Base-by-base conservation (phyloP, 1,140 invertebrate genomes). In the Aphidius ervi region DNA sequence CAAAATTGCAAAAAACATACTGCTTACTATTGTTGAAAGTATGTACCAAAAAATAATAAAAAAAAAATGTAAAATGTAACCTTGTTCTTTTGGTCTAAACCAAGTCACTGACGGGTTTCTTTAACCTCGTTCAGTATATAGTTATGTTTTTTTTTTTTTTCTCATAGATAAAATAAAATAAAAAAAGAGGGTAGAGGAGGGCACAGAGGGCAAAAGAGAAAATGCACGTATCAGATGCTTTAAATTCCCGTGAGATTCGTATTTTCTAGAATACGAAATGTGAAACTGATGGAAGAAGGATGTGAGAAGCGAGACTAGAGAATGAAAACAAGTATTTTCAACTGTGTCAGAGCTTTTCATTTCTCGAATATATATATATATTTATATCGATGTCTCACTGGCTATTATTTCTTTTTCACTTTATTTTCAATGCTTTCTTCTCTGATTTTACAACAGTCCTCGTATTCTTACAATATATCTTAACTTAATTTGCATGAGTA, bases 221-320 rank as follows among this genome's bases (percentile, higher is more conserved):
- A 37, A 37, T 55, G 59, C 59, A 61, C 31, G 54, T 56, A 55
- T 46, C 56, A 56, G 57, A 61, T 64, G 64, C 54, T 70, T 63
- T 63, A 53, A 67, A 68, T 68, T 69, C 65, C 56, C 55, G 55
- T 43, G 65, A 65, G 67, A 71, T 71, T 71, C 68, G 68, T 70
- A 69, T 72, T 68, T 55, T 47, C 20, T 46, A 56, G 69, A 70
- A 69, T 70, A 71, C 65, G 61, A 67, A 72, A 71, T 71, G 67
- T 42, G 61, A 72, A 69, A 66, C 65, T 66, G 65, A 70, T 71
- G 65, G 64, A 62, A 61, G 61, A 66, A 66, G 52, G 52, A 66
- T 66, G 62, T 63, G 61, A 65, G 61, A 65, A 43, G 20, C 59
- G 53, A 59, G 62, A 58, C 55, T 59, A 46, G 62, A 45, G 49